These are phyloP conservation scores for Ichneumoninae sp. DNA, from an alignment of 2,888 invertebrate genomes.

Conservation along the genomic window DNA sequence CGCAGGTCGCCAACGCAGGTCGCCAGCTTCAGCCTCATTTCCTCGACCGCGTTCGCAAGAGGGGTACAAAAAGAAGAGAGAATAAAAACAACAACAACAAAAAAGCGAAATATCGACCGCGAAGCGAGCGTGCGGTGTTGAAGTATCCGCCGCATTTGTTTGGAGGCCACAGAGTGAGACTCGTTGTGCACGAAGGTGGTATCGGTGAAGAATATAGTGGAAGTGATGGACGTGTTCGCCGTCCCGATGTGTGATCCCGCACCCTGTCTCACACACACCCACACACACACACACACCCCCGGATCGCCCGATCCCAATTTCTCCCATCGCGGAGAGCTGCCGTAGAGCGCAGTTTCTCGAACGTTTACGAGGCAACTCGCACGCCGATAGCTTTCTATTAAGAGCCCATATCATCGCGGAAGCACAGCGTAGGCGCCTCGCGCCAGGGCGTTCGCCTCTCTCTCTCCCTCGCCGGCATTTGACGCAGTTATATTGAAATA, in stretches of 20 bases:
- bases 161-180: not conserved
- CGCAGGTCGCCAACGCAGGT: too few species aligned
- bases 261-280: not conserved
- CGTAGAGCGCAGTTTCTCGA: constrained; percentile 68
- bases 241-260: constrained; percentile 26
- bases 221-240: constrained; percentile 38
- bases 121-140: constrained; percentile 49
- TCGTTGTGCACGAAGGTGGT: not conserved
- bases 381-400: constrained; percentile 72
- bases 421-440: not conserved
- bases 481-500: constrained; percentile 76
- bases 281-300: not conserved
- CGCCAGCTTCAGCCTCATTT: not conserved
- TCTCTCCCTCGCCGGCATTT: constrained; percentile 30
- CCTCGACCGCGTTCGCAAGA: constrained; percentile 46
- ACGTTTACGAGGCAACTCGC: constrained; percentile 69
- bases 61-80: not conserved
- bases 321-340: constrained; percentile 61
- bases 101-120: constrained; percentile 41
- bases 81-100: constrained; percentile 65
- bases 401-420: constrained; percentile 43
- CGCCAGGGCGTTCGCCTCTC: constrained; percentile 5
- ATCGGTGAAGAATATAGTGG: constrained; percentile 32
- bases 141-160: constrained; percentile 21
- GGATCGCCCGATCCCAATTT: constrained; percentile 47